Conservation (phyloP, 2,113 vertebrate genomes). For the Pao palembangensis region DNA sequence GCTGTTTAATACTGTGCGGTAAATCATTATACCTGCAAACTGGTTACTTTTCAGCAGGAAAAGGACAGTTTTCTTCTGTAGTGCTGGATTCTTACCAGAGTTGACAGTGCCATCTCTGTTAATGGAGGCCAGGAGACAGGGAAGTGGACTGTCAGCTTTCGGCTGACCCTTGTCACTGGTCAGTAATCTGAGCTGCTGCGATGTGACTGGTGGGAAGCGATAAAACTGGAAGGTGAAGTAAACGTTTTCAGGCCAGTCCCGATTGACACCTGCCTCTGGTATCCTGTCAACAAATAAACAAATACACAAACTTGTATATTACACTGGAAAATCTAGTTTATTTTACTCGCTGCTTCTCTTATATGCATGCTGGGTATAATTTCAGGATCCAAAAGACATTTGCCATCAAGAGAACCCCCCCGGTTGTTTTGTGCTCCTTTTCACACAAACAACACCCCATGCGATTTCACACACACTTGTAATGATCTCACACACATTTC, state of each 20-base stretch:
- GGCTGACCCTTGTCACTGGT: conserved; percentile 7
- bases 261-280: conserved; percentile 27
- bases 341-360: neutral
- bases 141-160: neutral
- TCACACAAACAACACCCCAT: conserved; percentile 35
- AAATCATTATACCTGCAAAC: neutral
- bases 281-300: conserved; percentile 66
- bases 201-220: conserved; percentile 82
- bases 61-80: neutral
- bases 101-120: conserved; percentile 69
- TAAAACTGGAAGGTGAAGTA: conserved; percentile 97
- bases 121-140: conserved; percentile 73
- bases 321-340: neutral
- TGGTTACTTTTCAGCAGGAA: too few relatives aligned
- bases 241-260: conserved; percentile 76
- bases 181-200: conserved; percentile 80
- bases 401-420: conserved; percentile 13
- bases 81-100: conserved; percentile 68
- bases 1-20: neutral
- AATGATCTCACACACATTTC: conserved; percentile 22
- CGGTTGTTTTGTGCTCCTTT: conserved; percentile 12
- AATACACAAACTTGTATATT: neutral
- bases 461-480: conserved; percentile 20
- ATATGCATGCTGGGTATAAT: neutral
- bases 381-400: neutral